Base-by-base conservation (phyloP, 2,888 invertebrate genomes). In the Magallana nippona region DNA sequence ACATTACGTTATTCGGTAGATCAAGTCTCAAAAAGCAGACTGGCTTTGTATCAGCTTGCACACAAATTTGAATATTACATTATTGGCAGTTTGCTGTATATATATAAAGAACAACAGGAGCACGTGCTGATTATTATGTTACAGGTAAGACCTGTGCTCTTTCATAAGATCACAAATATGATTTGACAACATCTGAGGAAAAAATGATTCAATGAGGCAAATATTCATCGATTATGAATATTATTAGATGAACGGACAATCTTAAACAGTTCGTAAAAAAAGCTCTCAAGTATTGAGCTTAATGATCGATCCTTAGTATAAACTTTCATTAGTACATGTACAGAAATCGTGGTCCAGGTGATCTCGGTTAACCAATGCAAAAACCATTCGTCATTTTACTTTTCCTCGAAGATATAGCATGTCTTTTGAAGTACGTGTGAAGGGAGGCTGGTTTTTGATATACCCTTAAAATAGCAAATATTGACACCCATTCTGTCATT, bases 21-120 rank as follows among this genome's bases (percentile, higher is more conserved):
- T 13, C 60, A 19, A 8, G 44, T 44, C 8, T 44, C 44, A 44
- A 44, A 44, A 8, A 8, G 60, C 60, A 60, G 60, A 8, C 19
- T 13, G 10, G 27, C 15, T 27, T 71, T 32, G 71, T 15, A 71
- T 71, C 71, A 71, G 71, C 71, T 71, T 71, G 71, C 32, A 32
- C 27, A 71, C 15, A 27, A 27, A 32, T 27, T 71, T 71, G 71
- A 71, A 22, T 71, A 27, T 32, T 71, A 11, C 27, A 32, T 71
- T 71, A 71, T 32, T 71, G 32, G 27, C 71, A 22, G 63, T 27
- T 44, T 22, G 10, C 22, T 19, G 13, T 22, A 19, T 22, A 13
- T 22, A 13, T 22, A 63, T 60, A 19, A n/a, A 63, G 27, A 22
- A 22, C 19, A 22, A 19, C 19, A 8, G 44, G 44, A 8, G 27